phyloP scores from a whole-genome alignment of 2,888 invertebrate genomes.

The Drosophila rubida region DNA sequence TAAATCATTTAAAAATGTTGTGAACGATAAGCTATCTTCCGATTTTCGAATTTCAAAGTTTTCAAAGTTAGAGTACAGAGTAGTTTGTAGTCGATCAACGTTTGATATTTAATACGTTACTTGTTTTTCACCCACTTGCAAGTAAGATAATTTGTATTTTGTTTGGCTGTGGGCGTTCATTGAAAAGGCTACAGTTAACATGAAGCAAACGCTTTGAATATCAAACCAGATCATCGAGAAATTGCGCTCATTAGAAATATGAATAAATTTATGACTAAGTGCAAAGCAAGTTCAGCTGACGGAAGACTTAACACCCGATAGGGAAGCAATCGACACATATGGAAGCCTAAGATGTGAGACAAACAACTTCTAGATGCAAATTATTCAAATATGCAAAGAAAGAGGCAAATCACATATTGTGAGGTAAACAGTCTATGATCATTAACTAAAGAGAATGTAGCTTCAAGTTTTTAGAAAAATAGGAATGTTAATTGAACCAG shows the following conservation, averaged over 20 bases:
- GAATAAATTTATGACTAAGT: slow-evolving; percentile 49
- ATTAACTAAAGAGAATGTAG: slow-evolving; percentile 1
- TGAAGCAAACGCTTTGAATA: slow-evolving; percentile 47
- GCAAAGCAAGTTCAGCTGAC: slow-evolving; percentile 22
- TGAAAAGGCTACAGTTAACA: slow-evolving; percentile 39
- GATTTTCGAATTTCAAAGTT: too few species aligned
- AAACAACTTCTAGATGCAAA: slow-evolving; percentile 21
- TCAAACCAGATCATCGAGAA: slow-evolving; percentile 59
- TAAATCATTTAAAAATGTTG: too few species aligned
- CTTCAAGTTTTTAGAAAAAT: background rate
- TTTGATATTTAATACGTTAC: background rate
- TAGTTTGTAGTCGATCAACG: background rate
- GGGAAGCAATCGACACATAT: slow-evolving; percentile 13
- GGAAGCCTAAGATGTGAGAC: background rate
- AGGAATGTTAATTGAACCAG: background rate
- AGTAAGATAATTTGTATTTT: slow-evolving; percentile 41
- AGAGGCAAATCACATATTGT: background rate
- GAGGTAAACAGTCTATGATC: background rate
- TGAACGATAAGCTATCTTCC: too few species aligned
- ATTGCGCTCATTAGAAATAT: slow-evolving; percentile 24
- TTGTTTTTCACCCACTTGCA: slow-evolving; percentile 11
- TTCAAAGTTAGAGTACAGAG: too few species aligned
- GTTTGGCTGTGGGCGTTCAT: slow-evolving; percentile 39
- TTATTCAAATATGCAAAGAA: background rate
- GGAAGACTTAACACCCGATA: slow-evolving; percentile 15